Conservation (phyloP, 1,140 invertebrate genomes). For the Listronotus bonariensis region DNA sequence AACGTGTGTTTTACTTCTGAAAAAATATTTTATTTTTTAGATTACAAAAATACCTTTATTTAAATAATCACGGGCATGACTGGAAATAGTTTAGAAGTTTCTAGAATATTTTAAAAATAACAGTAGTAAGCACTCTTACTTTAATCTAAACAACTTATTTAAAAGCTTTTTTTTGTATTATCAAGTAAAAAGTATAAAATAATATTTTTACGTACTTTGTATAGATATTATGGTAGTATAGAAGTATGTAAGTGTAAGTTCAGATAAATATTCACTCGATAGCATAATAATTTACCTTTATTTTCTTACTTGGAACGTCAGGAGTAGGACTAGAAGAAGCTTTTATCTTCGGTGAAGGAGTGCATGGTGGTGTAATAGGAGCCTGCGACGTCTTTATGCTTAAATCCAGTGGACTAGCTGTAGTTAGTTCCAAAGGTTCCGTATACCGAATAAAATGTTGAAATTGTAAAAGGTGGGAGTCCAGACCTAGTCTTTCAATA, state of each 20-base stretch:
- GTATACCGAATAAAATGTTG: constrained; percentile 52
- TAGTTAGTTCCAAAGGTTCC: constrained; percentile 51
- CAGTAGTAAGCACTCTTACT: no score
- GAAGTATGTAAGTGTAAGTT: no score
- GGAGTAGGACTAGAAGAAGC: constrained; percentile 44
- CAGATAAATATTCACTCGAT: neutral
- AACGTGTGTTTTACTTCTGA: no score
- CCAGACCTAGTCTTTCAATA: constrained; percentile 46
- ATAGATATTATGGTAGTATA: no score
- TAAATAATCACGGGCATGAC: neutral
- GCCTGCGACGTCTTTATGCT: constrained; percentile 46
- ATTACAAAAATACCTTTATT: no score
- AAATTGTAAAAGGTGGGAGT: constrained; percentile 48
- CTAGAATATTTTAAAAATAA: neutral
- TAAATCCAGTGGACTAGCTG: constrained; percentile 51
- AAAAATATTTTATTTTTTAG: no score
- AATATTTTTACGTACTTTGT: no score
- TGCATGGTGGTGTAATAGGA: constrained; percentile 55
- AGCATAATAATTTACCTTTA: constrained; percentile 37
- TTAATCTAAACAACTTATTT: no score
- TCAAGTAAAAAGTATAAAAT: no score
- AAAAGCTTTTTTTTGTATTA: no score
- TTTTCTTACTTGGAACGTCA: constrained; percentile 46
- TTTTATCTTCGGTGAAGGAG: constrained; percentile 48
- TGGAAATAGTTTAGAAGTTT: neutral